These are phyloP conservation scores for Pitta sordida DNA, from an alignment of 2,113 vertebrate species.

Conservation along the genomic window DNA sequence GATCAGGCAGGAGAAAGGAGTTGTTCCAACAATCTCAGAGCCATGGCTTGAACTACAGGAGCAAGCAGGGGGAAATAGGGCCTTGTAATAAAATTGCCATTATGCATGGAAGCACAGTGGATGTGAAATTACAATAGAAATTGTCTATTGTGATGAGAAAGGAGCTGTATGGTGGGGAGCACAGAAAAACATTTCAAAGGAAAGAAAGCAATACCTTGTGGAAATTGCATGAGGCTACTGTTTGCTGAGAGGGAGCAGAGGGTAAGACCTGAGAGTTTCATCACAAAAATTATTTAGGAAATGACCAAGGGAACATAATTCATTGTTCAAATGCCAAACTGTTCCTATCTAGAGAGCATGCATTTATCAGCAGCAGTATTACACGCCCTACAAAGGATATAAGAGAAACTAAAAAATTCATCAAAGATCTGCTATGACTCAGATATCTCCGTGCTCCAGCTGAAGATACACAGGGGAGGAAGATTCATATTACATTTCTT, in stretches of 20 bases:
- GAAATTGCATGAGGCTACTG: conserved; percentile 5
- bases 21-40: not conserved
- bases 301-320: not conserved
- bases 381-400: not conserved
- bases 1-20: not conserved
- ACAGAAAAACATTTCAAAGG: not conserved
- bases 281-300: not conserved
- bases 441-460: not conserved
- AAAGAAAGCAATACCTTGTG: not conserved
- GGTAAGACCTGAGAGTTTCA: conserved; percentile 10
- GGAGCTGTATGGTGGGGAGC: not conserved
- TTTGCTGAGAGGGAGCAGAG: conserved; percentile 6
- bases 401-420: not conserved
- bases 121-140: not conserved
- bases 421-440: not conserved
- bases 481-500: not conserved
- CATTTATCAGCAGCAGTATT: not conserved
- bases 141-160: not conserved
- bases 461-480: not conserved
- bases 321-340: not conserved
- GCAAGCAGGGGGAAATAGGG: not conserved
- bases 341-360: not conserved
- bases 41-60: not conserved
- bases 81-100: not conserved
- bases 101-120: not conserved